Evolutionary conservation across 2,113 vertebrate genomes (phyloP).

Genomic region (Romanogobio albipinnatus): DNA sequence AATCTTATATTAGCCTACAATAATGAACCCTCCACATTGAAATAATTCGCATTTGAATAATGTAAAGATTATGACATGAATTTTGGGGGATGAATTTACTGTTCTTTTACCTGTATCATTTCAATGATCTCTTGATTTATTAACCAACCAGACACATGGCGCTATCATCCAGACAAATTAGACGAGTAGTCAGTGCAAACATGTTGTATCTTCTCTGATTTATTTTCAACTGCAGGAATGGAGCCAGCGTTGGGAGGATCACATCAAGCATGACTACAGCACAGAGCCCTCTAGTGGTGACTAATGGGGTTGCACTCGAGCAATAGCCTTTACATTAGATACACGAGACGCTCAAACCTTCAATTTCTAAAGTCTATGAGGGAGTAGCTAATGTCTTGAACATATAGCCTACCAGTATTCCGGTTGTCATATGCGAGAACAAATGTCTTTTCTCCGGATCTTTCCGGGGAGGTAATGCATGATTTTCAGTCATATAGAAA

Average conservation of each 20-base stretch:
- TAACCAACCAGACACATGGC: neutral
- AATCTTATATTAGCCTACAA: neutral
- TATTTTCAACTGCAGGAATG: conserved; percentile 33
- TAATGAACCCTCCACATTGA: neutral
- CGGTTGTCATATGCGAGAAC: neutral
- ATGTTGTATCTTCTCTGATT: conserved; percentile 43
- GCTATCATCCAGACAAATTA: conserved; percentile 40
- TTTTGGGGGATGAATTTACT: neutral
- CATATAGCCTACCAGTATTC: neutral
- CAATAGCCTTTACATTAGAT: neutral
- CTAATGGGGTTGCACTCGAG: conserved; percentile 1
- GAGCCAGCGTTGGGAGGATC: conserved; percentile 16
- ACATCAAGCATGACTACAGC: conserved; percentile 42
- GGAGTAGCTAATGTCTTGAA: neutral
- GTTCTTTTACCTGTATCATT: neutral
- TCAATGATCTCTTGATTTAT: conserved; percentile 39
- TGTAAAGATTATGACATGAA: neutral
- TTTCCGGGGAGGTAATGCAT: neutral
- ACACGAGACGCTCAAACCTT: neutral
- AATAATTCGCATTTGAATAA: neutral
- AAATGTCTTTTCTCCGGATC: neutral
- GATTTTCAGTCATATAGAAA: neutral
- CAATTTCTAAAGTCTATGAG: no score
- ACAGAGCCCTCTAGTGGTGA: conserved; percentile 57
- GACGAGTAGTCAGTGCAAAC: conserved; percentile 19